Evolutionary conservation across 2,113 vertebrate species (phyloP).

Genomic region (Sinocyclocheilus maitianheensis): DNA sequence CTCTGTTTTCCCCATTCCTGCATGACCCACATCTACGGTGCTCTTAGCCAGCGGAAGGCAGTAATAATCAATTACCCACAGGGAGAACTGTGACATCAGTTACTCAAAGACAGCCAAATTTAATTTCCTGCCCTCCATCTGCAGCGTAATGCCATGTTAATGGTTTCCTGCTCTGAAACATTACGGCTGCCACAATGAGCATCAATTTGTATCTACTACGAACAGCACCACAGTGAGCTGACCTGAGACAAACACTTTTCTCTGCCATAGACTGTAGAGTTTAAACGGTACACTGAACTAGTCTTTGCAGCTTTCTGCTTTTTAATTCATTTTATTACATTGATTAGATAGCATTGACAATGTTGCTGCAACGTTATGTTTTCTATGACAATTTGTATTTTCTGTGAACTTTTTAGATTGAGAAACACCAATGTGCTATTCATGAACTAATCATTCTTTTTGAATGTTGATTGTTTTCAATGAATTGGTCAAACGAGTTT

Average conservation of each 20-base stretch:
- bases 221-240: constrained; percentile 41
- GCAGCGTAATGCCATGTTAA: constrained; percentile 77
- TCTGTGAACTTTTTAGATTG: no score
- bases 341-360: neutral
- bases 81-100: constrained; percentile 71
- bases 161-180: constrained; percentile 77
- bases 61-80: constrained; percentile 69
- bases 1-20: neutral
- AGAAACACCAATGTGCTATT: no score
- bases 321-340: neutral
- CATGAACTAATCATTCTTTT: no score
- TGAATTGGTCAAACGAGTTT: no score
- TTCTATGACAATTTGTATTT: neutral
- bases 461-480: no score
- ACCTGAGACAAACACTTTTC: constrained; percentile 36
- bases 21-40: constrained; percentile 25
- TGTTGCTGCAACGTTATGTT: neutral
- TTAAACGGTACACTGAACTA: neutral
- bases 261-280: neutral
- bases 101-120: constrained; percentile 71
- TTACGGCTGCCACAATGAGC: constrained; percentile 58
- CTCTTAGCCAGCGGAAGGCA: constrained; percentile 63
- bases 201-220: constrained; percentile 66
- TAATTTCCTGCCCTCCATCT: constrained; percentile 77
- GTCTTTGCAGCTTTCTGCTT: neutral